Conservation (phyloP, 2,888 invertebrate species). For the Limnephilus rhombicus region DNA sequence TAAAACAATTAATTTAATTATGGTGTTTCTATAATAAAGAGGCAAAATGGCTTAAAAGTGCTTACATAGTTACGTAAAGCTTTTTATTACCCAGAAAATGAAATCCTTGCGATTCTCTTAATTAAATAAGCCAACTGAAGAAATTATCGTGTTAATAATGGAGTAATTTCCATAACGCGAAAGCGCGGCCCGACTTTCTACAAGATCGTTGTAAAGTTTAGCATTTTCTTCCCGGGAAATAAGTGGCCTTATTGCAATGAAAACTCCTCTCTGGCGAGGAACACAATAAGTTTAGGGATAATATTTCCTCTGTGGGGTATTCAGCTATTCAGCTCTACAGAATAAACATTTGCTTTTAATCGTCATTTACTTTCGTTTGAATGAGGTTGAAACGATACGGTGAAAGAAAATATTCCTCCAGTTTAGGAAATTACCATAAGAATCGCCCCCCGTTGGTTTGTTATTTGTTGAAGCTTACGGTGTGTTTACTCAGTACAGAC, state of each 20-base stretch:
- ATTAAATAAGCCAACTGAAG: constrained; percentile 20
- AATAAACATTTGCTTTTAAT: constrained; percentile 67
- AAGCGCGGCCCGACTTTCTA: constrained; percentile 5
- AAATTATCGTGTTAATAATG: constrained; percentile 14
- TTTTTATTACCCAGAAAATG: constrained; percentile 28
- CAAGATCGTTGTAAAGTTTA: constrained; percentile 34
- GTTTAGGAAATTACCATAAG: constrained; percentile 66
- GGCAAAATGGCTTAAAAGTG: background rate
- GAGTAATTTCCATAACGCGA: constrained; percentile 34
- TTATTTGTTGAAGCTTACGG: constrained; percentile 63
- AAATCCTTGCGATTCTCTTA: constrained; percentile 36
- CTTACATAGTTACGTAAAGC: background rate
- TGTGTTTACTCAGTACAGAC: constrained; percentile 7
- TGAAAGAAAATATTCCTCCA: constrained; percentile 65
- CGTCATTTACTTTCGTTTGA: constrained; percentile 66
- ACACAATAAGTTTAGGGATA: constrained; percentile 44
- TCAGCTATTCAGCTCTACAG: constrained; percentile 64
- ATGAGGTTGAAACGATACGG: constrained; percentile 65
- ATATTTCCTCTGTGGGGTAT: constrained; percentile 65
- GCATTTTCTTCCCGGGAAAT: constrained; percentile 6
- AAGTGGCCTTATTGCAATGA: constrained; percentile 43
- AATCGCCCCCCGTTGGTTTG: constrained; percentile 66
- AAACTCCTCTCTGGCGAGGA: constrained; percentile 25
- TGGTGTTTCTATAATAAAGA: background rate
- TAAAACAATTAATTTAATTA: background rate